Base-by-base conservation (phyloP, 92 coral and sea anemone species). In the Ricordea florida region DNA sequence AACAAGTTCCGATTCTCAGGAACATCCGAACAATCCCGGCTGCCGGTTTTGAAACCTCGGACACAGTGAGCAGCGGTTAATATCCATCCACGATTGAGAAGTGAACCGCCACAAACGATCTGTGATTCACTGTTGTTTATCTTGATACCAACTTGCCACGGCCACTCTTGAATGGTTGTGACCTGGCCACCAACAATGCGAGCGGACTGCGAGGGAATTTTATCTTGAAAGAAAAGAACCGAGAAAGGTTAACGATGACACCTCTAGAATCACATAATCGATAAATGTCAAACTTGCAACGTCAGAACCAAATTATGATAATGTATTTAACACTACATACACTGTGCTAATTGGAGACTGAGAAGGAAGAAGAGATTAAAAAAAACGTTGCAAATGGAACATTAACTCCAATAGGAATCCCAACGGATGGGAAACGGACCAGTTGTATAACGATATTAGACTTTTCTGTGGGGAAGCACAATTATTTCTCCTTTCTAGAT, bases 11-110 rank as follows among this genome's bases (percentile, higher is more conserved):
- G 21, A 17, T 3, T 22, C 10, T 80, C 74, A 13, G 59, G 41
- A 1, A 79, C 83, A 13, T 66, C 67, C 21, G 78, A 89, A 49
- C 96, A 90, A 13, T 76, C 76, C 6, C 43, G 64, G 25, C 84
- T 45, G 24, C 84, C 72, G 8, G 80, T 69, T 15, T 74, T 66
- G 57, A 86, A 73, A 29, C 79, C 50, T 56, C 56, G 30, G 27
- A 90, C 62, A 52, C 96, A 90, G 78, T 90, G 96, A 4, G 92
- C 96, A 67, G 96, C 96, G 57, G 96, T 90, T 29, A 90, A 6
- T 36, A 90, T 92, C 96, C 96, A 90, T 23, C 86, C 84, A 26
- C 74, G 51, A 74, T 82, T 87, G 30, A 90, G 87, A 26, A 90
- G 66, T 10, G 92, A 81, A 10, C 96, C 96, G 10, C 96, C 96